Conservation (phyloP, 2,113 vertebrate species). For the Hystrix cristata region DNA sequence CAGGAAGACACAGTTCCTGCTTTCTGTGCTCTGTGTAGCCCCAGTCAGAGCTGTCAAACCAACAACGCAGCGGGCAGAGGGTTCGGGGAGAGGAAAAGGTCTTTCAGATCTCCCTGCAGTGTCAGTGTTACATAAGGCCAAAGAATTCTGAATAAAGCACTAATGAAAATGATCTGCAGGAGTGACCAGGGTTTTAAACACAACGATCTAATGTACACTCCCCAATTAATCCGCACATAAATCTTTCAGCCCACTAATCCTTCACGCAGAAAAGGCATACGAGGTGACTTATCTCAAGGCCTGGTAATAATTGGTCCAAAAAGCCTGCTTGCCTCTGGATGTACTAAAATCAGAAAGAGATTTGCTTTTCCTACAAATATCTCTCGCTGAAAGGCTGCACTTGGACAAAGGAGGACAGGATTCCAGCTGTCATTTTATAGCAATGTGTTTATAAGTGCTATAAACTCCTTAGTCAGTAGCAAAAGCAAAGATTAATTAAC, state of each 20-base stretch:
- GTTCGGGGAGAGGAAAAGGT: constrained; percentile 66
- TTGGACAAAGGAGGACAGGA: constrained; percentile 25
- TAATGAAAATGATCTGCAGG: constrained; percentile 93
- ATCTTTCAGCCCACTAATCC: constrained; percentile 90
- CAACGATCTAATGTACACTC: constrained; percentile 84
- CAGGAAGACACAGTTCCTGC: constrained; percentile 61
- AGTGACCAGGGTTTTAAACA: constrained; percentile 92
- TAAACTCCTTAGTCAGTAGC: background rate
- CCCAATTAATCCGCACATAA: constrained; percentile 90
- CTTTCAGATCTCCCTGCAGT: constrained; percentile 85
- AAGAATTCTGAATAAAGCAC: constrained; percentile 92
- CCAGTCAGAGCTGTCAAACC: constrained; percentile 50
- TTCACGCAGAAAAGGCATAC: constrained; percentile 86
- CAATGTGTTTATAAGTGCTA: background rate
- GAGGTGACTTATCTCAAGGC: constrained; percentile 86
- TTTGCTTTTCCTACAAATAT: constrained; percentile 55
- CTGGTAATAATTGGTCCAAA: constrained; percentile 79
- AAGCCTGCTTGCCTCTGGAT: constrained; percentile 70
- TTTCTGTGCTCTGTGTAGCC: background rate
- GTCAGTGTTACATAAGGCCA: constrained; percentile 92
- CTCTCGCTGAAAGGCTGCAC: constrained; percentile 28
- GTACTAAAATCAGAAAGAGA: constrained; percentile 72
- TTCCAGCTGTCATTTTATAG: background rate
- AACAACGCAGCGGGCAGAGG: background rate
- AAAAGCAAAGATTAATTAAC: constrained; percentile 33